These are phyloP conservation scores for Phrynocephalus guinanensis DNA, from an alignment of 2,797 vertebrate genomes.

Conservation along the genomic window DNA sequence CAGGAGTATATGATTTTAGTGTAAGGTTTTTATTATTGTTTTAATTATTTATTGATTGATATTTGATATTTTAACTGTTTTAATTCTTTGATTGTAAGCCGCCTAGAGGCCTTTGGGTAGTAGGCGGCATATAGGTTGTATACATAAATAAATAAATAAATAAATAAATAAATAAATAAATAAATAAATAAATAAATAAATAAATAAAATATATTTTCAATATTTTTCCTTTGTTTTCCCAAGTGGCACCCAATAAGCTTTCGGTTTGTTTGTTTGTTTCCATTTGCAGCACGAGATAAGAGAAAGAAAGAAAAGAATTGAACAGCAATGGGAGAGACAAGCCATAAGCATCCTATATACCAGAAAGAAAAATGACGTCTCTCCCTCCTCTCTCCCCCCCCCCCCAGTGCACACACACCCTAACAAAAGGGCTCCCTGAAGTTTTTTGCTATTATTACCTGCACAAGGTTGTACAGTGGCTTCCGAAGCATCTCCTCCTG, in stretches of 20 bases:
- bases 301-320: neutral
- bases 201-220: neutral
- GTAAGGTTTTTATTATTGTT: too few species aligned
- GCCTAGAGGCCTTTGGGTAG: too few species aligned
- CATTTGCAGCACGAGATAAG: conserved; percentile 43
- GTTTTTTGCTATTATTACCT: conserved; percentile 76
- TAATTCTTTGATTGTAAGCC: too few species aligned
- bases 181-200: too few species aligned
- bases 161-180: too few species aligned
- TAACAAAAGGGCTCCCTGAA: conserved; percentile 69
- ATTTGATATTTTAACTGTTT: too few species aligned
- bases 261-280: neutral
- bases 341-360: conserved; percentile 71
- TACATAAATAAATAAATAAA: too few species aligned
- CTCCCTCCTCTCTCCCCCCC: conserved; percentile 53
- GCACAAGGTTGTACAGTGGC: conserved; percentile 69
- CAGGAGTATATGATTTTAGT: too few species aligned
- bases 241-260: neutral
- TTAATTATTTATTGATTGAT: too few species aligned
- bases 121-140: too few species aligned
- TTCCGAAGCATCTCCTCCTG: conserved; percentile 70
- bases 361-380: conserved; percentile 74
- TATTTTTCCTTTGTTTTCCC: conserved; percentile 38
- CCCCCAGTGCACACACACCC: neutral
- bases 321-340: conserved; percentile 36